Evolutionary conservation across 2,888 invertebrate genomes (phyloP).

Genomic region (Eupithecia abbreviata): DNA sequence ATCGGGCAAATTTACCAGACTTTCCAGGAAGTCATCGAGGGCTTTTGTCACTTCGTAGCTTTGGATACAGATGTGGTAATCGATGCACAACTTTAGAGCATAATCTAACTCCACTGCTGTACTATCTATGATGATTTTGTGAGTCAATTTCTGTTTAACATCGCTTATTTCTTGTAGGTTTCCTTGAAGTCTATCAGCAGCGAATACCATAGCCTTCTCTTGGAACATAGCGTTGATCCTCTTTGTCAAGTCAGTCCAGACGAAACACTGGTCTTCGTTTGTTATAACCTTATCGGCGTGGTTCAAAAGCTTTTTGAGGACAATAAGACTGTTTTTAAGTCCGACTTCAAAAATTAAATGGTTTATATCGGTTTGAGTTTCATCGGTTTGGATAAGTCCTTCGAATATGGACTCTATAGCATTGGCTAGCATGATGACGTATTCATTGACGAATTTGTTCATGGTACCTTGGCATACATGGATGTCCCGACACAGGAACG

Average conservation of each 20-base stretch:
- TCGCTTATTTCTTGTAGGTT: slow-evolving; percentile 41
- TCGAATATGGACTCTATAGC: slow-evolving; percentile 55
- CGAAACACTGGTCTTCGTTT: slow-evolving; percentile 47
- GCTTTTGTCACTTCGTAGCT: slow-evolving; percentile 38
- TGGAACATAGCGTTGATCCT: slow-evolving; percentile 63
- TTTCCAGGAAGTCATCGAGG: slow-evolving; percentile 22
- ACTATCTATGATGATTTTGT: slow-evolving; percentile 57
- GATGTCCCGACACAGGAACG: slow-evolving; percentile 58
- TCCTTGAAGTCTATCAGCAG: slow-evolving; percentile 50
- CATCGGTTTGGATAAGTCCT: slow-evolving; percentile 48
- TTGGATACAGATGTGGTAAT: slow-evolving; percentile 57
- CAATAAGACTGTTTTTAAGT: slow-evolving; percentile 51
- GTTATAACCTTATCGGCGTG: slow-evolving; percentile 47
- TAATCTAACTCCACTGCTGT: slow-evolving; percentile 60
- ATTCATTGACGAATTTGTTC: slow-evolving; percentile 59
- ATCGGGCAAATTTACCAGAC: slow-evolving; percentile 27
- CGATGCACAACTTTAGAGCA: slow-evolving; percentile 57
- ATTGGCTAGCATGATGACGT: slow-evolving; percentile 55
- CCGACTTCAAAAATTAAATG: slow-evolving; percentile 50
- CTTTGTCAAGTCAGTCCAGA: slow-evolving; percentile 64
- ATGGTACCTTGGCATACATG: slow-evolving; percentile 55
- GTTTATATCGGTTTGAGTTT: background rate
- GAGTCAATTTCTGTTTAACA: slow-evolving; percentile 52
- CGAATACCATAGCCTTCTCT: slow-evolving; percentile 51
- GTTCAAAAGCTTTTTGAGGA: slow-evolving; percentile 55